Evolutionary conservation across 2,797 vertebrate genomes (phyloP), one percentile per base, ranked within the genome.

Genomic region (Oreortyx pictus): DNA sequence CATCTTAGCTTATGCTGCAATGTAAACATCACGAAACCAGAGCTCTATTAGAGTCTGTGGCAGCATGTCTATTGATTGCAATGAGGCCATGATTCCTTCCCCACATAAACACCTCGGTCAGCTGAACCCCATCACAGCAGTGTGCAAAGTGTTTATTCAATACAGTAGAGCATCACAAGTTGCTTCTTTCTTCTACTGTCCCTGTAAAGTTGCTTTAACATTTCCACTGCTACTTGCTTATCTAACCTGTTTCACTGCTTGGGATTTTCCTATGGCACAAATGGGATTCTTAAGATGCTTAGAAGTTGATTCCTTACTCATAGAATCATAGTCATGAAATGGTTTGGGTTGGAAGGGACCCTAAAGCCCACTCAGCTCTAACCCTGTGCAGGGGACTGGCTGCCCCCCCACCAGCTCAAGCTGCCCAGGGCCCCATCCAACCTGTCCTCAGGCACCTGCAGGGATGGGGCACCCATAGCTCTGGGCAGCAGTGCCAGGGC

Each of bases 1-100:
- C 94, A 93, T 84, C 86, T 92, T 95, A 87, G 80, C 85, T 95
- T 89, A 57, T 54, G 87, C 43, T 93, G 85, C 82, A 89, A 59
- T 37, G 91, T 81, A 95, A 92, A 90, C 85, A 89, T 62, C 76
- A 76, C 3, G 4, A 95, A 90, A 92, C 39, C 76, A 70, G 61
- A 89, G 61, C 87, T 80, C 80, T 78, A 72, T 89, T 82, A 82
- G 60, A 64, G 56, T 71, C 3, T 0, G 92, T 84, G 74, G 80
- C 89, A 96, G 65, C 1, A 5, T 57, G n/a, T 89, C 74, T 90
- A 67, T 92, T 92, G 94, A 95, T 83, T 93, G 52, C 92, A 86
- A 10, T 10, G 49, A 71, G 67, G 47, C 82, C 29, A 4, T 52
- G 89, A 91, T 93, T 92, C 67, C 77, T 93, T 76, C 39, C 67